Conservation (phyloP, 2,888 invertebrate species). For the Clepsis dumicolana region DNA sequence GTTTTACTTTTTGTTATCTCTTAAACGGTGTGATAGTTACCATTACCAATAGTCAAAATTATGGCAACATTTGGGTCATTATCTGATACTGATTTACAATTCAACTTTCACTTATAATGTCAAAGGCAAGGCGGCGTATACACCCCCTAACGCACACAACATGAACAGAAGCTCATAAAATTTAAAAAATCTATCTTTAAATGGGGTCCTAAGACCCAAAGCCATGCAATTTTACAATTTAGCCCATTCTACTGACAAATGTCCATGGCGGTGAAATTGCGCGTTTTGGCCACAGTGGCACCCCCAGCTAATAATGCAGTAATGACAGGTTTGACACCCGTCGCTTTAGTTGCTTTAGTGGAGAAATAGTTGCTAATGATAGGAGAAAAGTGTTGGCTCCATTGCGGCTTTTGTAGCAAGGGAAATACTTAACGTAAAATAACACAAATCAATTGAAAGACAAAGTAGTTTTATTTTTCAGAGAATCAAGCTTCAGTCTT, state of each 20-base stretch:
- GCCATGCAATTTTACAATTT: slow-evolving; percentile 27
- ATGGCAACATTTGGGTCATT: too few species aligned
- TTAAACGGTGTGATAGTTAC: too few species aligned
- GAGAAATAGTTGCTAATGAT: slow-evolving; percentile 19
- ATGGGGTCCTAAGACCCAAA: slow-evolving; percentile 5
- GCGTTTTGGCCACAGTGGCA: slow-evolving; percentile 29
- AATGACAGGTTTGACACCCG: slow-evolving; percentile 45
- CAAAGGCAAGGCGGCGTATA: not conserved
- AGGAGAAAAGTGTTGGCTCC: not conserved
- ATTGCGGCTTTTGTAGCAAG: slow-evolving; percentile 8
- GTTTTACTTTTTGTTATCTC: too few species aligned
- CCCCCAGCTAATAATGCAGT: slow-evolving; percentile 38
- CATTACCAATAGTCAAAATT: too few species aligned
- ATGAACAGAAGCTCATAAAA: slow-evolving; percentile 12
- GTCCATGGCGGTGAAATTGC: slow-evolving; percentile 10
- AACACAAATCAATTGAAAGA: too few species aligned
- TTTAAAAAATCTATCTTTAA: not conserved
- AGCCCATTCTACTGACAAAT: slow-evolving; percentile 6
- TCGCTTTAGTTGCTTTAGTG: slow-evolving; percentile 6
- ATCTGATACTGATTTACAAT: too few species aligned
- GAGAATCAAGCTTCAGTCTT: too few species aligned
- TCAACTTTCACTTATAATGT: too few species aligned
- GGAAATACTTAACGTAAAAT: too few species aligned
- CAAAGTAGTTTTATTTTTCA: too few species aligned
- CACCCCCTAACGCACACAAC: too few species aligned